These are phyloP conservation scores for Cuculus canorus DNA, from an alignment of 2,797 vertebrate genomes.

Conservation along the genomic window DNA sequence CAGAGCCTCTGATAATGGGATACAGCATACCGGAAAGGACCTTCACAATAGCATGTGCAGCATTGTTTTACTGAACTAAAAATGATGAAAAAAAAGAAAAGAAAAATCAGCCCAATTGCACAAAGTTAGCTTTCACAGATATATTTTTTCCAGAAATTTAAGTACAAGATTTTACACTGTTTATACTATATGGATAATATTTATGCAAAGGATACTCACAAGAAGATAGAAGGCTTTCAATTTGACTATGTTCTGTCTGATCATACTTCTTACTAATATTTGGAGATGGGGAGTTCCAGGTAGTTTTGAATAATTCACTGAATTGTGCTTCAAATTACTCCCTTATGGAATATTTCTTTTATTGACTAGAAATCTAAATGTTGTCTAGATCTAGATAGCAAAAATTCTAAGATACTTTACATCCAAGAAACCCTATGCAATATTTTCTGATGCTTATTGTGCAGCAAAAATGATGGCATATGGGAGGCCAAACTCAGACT, in stretches of 20 bases:
- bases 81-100: rapidly evolving
- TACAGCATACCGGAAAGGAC: background rate
- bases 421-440: rapidly evolving
- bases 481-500: background rate
- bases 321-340: background rate
- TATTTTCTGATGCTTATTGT: no score
- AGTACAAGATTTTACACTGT: background rate
- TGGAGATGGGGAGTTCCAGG: background rate
- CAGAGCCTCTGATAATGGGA: background rate
- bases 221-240: background rate
- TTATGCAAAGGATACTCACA: background rate
- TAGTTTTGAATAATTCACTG: background rate
- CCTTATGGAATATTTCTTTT: background rate
- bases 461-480: background rate
- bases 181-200: background rate
- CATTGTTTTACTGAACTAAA: background rate
- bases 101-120: background rate
- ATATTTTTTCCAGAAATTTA: background rate
- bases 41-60: background rate
- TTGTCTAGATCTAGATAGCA: background rate
- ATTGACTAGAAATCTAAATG: background rate
- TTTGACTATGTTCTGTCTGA: background rate
- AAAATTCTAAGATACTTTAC: background rate
- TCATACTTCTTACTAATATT: background rate
- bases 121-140: background rate